Conservation (phyloP, 2,797 vertebrate species). For the Sarcophilus harrisii region DNA sequence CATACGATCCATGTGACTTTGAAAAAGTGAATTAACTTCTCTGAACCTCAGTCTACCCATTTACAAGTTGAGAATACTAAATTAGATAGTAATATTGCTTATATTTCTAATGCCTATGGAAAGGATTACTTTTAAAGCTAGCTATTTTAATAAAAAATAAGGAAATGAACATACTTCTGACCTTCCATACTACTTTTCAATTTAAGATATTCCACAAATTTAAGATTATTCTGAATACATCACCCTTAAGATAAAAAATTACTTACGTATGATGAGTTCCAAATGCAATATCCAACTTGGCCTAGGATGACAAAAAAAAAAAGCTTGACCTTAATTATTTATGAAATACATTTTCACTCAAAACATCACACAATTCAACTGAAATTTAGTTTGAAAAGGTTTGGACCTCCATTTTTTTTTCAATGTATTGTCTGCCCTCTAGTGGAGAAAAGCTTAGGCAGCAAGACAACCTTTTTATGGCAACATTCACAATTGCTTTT, state of each 20-base stretch:
- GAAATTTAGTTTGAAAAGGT: slow-evolving; percentile 15
- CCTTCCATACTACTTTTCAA: not conserved
- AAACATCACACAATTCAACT: not conserved
- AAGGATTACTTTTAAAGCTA: not conserved
- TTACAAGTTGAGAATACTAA: not conserved
- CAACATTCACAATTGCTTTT: not conserved
- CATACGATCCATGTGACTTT: not conserved
- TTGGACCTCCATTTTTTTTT: slow-evolving; percentile 33
- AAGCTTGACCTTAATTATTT: not conserved
- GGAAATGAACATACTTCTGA: not conserved
- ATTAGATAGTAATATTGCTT: not conserved
- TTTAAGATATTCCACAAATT: not conserved
- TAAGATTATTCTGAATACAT: not conserved
- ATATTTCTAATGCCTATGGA: not conserved
- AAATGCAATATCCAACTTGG: slow-evolving; percentile 98
- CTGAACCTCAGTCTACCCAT: not conserved
- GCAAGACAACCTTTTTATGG: slow-evolving; percentile 5
- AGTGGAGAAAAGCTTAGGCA: slow-evolving; percentile 72
- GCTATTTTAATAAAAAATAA: not conserved
- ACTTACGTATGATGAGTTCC: slow-evolving; percentile 99
- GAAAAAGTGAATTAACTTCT: not conserved
- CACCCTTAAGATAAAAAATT: slow-evolving; percentile 2
- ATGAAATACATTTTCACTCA: not conserved
- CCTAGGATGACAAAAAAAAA: slow-evolving; percentile 86
- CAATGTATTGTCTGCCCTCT: slow-evolving; percentile 80